Base-by-base conservation (phyloP, 2,113 vertebrate genomes). In the Rhipidura dahli region DNA sequence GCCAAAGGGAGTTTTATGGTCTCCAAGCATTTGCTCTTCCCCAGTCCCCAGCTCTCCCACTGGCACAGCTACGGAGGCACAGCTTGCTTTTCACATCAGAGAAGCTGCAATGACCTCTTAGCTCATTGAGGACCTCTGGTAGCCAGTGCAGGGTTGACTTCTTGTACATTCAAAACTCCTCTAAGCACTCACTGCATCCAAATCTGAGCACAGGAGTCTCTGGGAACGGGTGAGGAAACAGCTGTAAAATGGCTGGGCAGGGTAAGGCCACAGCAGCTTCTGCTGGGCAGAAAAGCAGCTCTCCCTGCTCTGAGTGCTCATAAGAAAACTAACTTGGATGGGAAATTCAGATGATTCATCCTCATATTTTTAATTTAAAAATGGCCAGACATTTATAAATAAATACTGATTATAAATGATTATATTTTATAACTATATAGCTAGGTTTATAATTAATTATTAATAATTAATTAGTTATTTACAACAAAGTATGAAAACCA, bases 31-130 rank as follows among this genome's bases (percentile, higher is more conserved):
- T 51, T 73, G 66, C 8, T 89, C 61, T 45, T 61, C 45, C 44
- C 56, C 73, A 33, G 27, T 11, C 71, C 92, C 90, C 64, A 76
- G 17, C 59, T 61, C 22, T 92, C 17, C 57, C 87, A 5, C 66
- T 94, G 93, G 87, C 93, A 61, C 1, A 2, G 47, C 57, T 37
- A 19, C 1, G 30, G 56, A 42, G 70, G 35, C 56, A 50, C 84
- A 90, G 87, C 66, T 83, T 92, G 92, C 82, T 94, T 73, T 72
- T 65, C 65, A 78, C 76, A 91, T 81, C 92, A 75, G 24, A 71
- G 63, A 39, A 88, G 85, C 24, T 77, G 69, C 60, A 86, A 42
- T 35, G 64, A 69, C 64, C 87, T 77, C 3, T 54, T 20, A 65
- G 76, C 33, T 89, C 96, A 95, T 31, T 7, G 15, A 78, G 73